A percentile compares a stretch with the other conserved stretches of the same genome.
Conservation (phyloP, 2,113 vertebrate species). For the Bettongia penicillata region DNA sequence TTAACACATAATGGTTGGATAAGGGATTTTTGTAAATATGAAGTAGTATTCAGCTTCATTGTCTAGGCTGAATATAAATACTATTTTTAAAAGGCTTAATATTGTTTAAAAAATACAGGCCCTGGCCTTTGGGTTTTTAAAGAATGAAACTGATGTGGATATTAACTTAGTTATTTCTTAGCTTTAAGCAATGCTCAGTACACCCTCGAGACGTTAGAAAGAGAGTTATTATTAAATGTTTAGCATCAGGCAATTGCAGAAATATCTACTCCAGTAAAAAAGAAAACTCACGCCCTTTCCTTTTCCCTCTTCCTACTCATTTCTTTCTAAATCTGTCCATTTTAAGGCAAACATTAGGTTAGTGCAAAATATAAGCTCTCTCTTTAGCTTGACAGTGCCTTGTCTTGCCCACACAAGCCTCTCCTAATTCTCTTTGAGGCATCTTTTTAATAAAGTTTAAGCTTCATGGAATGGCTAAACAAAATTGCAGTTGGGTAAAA, state of each 20-base stretch:
- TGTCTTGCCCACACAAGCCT: neutral
- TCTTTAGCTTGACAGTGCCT: neutral
- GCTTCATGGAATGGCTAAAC: neutral
- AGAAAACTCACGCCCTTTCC: neutral
- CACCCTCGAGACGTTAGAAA: neutral
- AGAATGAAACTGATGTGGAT: neutral
- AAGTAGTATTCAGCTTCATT: neutral
- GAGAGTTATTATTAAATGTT: neutral
- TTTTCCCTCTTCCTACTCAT: neutral
- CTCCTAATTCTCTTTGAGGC: neutral
- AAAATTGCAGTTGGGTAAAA: slow-evolving; percentile 19
- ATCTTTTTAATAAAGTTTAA: slow-evolving; percentile 38
- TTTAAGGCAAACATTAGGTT: slow-evolving; percentile 23
- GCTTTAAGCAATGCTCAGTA: neutral
- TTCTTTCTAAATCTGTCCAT: neutral
- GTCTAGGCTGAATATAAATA: neutral
- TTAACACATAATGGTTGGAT: neutral
- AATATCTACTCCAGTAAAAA: slow-evolving; percentile 19
- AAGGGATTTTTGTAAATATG: neutral
- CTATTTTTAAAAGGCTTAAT: neutral
- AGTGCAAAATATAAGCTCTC: slow-evolving; percentile 8
- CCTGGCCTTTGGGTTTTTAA: neutral
- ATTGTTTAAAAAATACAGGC: neutral
- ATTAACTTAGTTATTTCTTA: neutral
- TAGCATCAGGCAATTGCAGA: neutral